These are phyloP conservation scores for Sanderia malayensis DNA, from an alignment of 30 jellyfish, hydroid and myxozoan genomes.

Conservation along the genomic window DNA sequence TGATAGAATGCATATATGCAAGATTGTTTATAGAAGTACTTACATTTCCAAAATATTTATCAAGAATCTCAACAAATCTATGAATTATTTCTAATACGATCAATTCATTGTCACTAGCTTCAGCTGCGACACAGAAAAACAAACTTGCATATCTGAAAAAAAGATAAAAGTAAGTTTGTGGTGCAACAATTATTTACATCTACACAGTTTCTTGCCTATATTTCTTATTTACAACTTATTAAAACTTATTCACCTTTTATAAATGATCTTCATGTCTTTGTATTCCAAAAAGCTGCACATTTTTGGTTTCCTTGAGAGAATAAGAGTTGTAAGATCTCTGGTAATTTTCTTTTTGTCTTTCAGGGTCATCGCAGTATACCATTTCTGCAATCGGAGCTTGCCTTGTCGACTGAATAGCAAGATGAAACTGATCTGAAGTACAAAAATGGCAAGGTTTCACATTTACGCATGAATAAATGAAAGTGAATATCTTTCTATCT, in stretches of 20 bases:
- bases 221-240: too few species aligned
- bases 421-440: constrained; percentile 69
- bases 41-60: constrained; percentile 94
- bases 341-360: constrained; percentile 91
- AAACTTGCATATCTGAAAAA: constrained; percentile 86
- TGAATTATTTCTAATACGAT: constrained; percentile 82
- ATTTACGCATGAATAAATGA: too few species aligned
- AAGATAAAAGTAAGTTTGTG: too few species aligned
- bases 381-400: constrained; percentile 81
- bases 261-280: constrained; percentile 76
- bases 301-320: constrained; percentile 84
- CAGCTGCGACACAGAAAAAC: constrained; percentile 90
- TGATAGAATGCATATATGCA: not conserved
- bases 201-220: too few species aligned
- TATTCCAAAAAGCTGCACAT: constrained; percentile 97
- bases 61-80: constrained; percentile 91
- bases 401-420: constrained; percentile 96
- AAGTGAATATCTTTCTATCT: too few species aligned
- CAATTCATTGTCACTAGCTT: constrained; percentile 88
- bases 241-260: constrained; percentile 91
- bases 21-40: constrained; percentile 28
- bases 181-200: too few species aligned
- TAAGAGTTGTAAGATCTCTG: constrained; percentile 77
- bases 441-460: too few species aligned
- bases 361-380: constrained; percentile 82